Evolutionary conservation across 23 tunicate species (phyloP), one percentile per base, ranked within the genome.

Genomic region (Diplosoma virens): DNA sequence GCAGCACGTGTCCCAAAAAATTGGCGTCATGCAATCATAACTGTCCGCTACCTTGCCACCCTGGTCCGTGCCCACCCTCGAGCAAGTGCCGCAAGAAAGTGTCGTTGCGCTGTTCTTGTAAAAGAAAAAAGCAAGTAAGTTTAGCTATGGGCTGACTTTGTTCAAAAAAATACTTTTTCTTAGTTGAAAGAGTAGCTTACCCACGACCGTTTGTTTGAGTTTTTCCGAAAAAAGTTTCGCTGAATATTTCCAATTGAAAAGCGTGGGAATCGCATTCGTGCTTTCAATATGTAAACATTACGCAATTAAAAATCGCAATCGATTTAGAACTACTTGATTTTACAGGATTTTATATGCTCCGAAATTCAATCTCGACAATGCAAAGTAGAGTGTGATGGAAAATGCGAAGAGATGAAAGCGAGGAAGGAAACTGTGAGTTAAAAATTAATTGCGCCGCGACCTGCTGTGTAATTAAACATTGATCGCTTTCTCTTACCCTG

Each of bases 51-150:
- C 53, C 23, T 5, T 92, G 97, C 33, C 97, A 92, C 61, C 66
- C 64, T 25, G 97, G 97, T 4, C 70, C 59, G 9, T 92, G 97
- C 50, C 75, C 88, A n/a, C n/a, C 82, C 28, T 67, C 87, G 30
- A 79, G 70, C 26, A 16, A 45, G 35, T 92, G 97, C 68, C 20
- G 24, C 58, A 92, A 92, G 69, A 81, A 81, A 71, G 76, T 92
- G 31, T 35, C 75, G 22, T 26, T 79, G 5, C 71, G 71, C 32
- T 92, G 97, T 50, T 71, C 77, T 1, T 92, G 97, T 77, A 92
- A 84, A 48, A 59, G 97, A 61, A 80, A 37, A 25, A 90, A 84
- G 63, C 79, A 79, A 68, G 97, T 84, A 17, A 45, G 14, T 45
- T 11, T 16, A 45, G 52, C 16, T 9, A 9, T 45, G 52, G 11